Conservation (phyloP, 2,797 vertebrate species). For the Pangasius macronema region DNA sequence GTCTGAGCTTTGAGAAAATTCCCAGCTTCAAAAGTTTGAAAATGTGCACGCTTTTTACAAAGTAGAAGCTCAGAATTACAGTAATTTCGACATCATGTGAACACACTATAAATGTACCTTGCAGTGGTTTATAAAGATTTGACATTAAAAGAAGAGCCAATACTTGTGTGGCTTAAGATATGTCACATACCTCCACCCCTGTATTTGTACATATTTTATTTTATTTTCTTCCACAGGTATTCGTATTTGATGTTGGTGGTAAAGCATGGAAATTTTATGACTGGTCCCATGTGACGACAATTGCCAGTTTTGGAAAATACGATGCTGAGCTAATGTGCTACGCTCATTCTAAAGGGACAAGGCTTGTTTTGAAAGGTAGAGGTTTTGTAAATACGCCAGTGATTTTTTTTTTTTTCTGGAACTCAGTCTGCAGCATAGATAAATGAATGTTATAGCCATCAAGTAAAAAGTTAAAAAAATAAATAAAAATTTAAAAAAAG, state of each 20-base stretch:
- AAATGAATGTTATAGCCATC: background rate
- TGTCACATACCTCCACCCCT: background rate
- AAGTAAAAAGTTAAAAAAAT: background rate
- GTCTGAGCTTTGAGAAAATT: background rate
- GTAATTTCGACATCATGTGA: background rate
- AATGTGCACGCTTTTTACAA: background rate
- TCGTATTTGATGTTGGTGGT: conserved; percentile 87
- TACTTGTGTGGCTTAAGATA: background rate
- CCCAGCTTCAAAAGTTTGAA: background rate
- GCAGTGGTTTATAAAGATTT: background rate
- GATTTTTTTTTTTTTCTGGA: background rate
- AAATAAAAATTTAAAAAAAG: background rate
- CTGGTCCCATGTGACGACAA: conserved; percentile 90
- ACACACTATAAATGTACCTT: too few relatives aligned
- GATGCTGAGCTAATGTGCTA: conserved; percentile 89
- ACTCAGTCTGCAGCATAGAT: background rate
- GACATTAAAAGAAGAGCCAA: background rate
- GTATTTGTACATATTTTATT: background rate
- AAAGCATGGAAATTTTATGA: conserved; percentile 88
- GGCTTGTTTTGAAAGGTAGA: conserved; percentile 89
- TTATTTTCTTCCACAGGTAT: conserved; percentile 74
- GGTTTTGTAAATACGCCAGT: background rate
- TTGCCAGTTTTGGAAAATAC: conserved; percentile 86
- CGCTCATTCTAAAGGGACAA: conserved; percentile 86
- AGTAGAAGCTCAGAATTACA: background rate